Evolutionary conservation across 2,113 vertebrate species (phyloP).

Genomic region (Callocephalon fimbriatum): DNA sequence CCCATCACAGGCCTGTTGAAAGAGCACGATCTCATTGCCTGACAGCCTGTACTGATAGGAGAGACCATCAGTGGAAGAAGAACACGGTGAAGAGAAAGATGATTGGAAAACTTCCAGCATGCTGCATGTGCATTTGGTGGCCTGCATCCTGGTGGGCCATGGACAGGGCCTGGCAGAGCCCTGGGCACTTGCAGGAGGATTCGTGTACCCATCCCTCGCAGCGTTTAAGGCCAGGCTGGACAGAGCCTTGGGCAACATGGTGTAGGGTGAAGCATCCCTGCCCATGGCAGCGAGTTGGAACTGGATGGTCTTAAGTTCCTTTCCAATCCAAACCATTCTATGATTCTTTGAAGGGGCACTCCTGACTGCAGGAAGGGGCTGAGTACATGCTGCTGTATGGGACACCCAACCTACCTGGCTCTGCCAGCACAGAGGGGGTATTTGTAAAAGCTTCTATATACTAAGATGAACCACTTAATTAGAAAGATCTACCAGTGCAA

Average conservation of each 20-base stretch:
- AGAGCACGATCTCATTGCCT: background rate
- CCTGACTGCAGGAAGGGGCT: background rate
- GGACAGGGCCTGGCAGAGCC: background rate
- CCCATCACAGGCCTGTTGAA: background rate
- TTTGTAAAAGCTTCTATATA: background rate
- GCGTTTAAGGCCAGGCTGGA: background rate
- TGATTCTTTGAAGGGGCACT: background rate
- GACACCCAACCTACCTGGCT: background rate
- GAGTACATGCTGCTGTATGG: accelerated
- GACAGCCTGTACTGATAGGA: background rate
- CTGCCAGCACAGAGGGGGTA: background rate
- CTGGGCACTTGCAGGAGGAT: background rate
- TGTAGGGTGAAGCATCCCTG: background rate
- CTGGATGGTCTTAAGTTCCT: background rate
- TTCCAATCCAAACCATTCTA: background rate
- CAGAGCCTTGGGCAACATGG: background rate
- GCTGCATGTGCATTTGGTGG: too few relatives aligned
- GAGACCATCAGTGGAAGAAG: background rate
- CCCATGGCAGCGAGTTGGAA: background rate
- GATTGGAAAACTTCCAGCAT: background rate
- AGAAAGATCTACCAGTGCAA: background rate
- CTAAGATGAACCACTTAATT: background rate
- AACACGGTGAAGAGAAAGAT: background rate
- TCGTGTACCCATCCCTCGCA: background rate
- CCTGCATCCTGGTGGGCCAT: background rate